Conservation (phyloP, 2,888 invertebrate genomes). For the Rhingia campestris region DNA sequence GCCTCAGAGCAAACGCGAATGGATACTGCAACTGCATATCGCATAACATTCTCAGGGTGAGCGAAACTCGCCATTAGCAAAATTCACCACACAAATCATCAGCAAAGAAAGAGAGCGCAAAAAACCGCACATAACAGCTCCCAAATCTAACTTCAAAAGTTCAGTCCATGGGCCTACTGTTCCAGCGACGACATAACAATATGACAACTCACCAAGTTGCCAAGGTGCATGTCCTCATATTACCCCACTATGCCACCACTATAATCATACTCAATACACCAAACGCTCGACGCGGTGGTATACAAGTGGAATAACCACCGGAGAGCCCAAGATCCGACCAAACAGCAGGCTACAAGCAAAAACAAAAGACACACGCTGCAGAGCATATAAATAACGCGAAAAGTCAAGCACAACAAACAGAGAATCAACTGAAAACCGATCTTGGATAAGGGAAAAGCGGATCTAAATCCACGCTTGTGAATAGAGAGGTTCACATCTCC, state of each 20-base stretch:
- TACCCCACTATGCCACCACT: slow-evolving; percentile 11
- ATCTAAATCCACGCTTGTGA: slow-evolving; percentile 65
- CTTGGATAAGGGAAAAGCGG: slow-evolving; percentile 61
- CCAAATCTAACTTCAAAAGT: slow-evolving; percentile 34
- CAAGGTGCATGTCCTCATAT: slow-evolving; percentile 64
- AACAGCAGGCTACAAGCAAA: slow-evolving; percentile 55
- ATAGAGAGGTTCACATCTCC: slow-evolving; percentile 37
- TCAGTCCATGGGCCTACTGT: slow-evolving; percentile 34
- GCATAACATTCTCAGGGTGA: slow-evolving; percentile 40
- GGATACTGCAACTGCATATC: slow-evolving; percentile 18
- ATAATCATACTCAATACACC: slow-evolving; percentile 54
- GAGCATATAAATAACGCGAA: slow-evolving; percentile 64
- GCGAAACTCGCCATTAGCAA: slow-evolving; percentile 53
- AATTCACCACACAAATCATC: slow-evolving; percentile 62
- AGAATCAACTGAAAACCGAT: slow-evolving; percentile 60
- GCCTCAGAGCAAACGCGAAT: slow-evolving; percentile 13
- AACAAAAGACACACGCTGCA: slow-evolving; percentile 66
- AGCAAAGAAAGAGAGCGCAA: slow-evolving; percentile 23
- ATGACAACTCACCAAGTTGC: slow-evolving; percentile 70
- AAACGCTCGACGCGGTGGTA: slow-evolving; percentile 45
- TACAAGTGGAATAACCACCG: slow-evolving; percentile 69
- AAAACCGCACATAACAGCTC: slow-evolving; percentile 2
- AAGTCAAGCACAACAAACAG: slow-evolving; percentile 63
- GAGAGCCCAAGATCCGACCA: not conserved
- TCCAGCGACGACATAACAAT: slow-evolving; percentile 63